Conservation (phyloP, 2,888 invertebrate species). For the Lasius fuliginosus region DNA sequence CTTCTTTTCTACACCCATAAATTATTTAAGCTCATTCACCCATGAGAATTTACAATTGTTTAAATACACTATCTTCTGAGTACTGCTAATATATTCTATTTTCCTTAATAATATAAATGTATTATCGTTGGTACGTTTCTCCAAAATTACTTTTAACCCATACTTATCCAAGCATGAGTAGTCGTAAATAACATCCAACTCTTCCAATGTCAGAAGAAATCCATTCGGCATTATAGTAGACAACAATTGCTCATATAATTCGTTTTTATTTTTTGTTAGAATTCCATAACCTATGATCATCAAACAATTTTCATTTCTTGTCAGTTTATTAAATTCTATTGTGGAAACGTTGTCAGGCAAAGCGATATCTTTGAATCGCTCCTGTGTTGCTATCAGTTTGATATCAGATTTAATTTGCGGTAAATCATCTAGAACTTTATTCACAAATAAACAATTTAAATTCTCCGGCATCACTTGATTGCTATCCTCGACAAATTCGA, state of each 20-base stretch:
- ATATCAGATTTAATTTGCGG: constrained; percentile 91
- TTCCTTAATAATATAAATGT: constrained; percentile 72
- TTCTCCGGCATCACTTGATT: constrained; percentile 77
- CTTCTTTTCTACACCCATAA: constrained; percentile 84
- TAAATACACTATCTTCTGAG: not conserved
- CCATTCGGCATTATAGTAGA: constrained; percentile 72
- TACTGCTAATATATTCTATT: constrained; percentile 75
- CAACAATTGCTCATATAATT: constrained; percentile 53
- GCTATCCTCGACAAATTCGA: constrained; percentile 81
- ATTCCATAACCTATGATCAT: constrained; percentile 87
- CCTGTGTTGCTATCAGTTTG: constrained; percentile 86
- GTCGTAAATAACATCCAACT: constrained; percentile 32
- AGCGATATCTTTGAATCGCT: constrained; percentile 85
- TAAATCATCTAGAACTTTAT: constrained; percentile 89
- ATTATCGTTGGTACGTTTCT: constrained; percentile 72
- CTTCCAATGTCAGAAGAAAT: constrained; percentile 78
- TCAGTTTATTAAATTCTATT: constrained; percentile 87
- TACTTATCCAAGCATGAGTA: constrained; percentile 19
- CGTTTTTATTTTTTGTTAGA: too few relatives aligned
- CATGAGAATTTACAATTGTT: not conserved
- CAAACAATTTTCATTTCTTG: constrained; percentile 87
- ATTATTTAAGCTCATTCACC: constrained; percentile 3
- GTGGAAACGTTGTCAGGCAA: constrained; percentile 86
- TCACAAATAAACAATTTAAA: constrained; percentile 87
- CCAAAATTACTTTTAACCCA: constrained; percentile 73